Conservation (phyloP, 1,140 invertebrate genomes). For the Lordiphosa mommai region DNA sequence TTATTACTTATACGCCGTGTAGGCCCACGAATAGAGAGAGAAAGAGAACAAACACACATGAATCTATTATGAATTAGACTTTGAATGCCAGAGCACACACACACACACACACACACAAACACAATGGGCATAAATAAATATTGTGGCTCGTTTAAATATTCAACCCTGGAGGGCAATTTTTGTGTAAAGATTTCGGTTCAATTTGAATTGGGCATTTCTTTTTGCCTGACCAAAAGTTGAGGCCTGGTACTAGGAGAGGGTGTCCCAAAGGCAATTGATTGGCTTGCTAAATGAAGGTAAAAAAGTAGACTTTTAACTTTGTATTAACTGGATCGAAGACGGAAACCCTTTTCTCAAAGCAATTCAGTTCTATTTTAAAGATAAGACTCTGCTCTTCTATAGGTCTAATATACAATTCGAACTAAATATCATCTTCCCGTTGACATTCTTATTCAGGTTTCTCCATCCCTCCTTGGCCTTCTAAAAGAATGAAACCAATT, state of each 20-base stretch:
- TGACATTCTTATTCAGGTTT: too few species aligned
- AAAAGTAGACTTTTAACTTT: too few species aligned
- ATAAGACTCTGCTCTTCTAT: too few species aligned
- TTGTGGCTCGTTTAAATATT: constrained; percentile 53
- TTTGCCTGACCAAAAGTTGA: constrained; percentile 23
- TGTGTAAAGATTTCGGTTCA: constrained; percentile 45
- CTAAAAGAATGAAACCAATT: too few species aligned
- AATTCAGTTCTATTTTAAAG: too few species aligned
- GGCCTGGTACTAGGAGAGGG: not conserved
- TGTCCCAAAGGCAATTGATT: too few species aligned
- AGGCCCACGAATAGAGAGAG: constrained; percentile 15
- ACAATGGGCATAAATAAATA: constrained; percentile 64
- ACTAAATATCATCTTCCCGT: too few species aligned
- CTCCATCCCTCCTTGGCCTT: too few species aligned
- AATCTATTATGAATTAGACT: constrained; percentile 76
- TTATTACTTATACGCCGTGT: constrained; percentile 75
- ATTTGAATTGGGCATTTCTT: constrained; percentile 42
- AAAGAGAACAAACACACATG: constrained; percentile 25
- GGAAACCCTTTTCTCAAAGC: too few species aligned
- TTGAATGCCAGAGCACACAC: constrained; percentile 54
- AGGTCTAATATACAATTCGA: too few species aligned
- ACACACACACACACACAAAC: constrained; percentile 2
- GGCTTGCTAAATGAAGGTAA: too few species aligned
- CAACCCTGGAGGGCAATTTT: constrained; percentile 63
- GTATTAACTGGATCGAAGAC: too few species aligned